Conservation (phyloP, 2,888 invertebrate species). For the Branchellion lobata region DNA sequence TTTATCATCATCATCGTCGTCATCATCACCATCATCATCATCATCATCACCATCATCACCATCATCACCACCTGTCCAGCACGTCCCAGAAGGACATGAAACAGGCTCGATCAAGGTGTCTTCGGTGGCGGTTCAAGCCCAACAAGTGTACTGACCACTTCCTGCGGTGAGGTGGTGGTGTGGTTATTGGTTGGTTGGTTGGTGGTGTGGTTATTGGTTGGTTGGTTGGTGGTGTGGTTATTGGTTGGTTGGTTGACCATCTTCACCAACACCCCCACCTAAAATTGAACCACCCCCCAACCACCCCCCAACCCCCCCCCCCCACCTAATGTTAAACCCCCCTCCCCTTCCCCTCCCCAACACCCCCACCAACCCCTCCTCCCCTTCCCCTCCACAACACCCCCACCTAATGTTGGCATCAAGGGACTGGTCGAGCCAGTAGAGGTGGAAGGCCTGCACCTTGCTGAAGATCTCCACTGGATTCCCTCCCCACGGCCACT, state of each 20-base stretch:
- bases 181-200: too few relatives aligned
- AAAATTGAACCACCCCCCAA: too few relatives aligned
- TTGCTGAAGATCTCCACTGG: conserved; percentile 96
- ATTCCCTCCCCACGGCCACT: conserved; percentile 97
- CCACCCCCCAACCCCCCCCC: too few relatives aligned
- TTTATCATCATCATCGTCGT: too few relatives aligned
- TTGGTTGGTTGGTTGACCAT: too few relatives aligned
- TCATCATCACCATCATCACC: background rate
- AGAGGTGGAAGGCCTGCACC: conserved; percentile 86
- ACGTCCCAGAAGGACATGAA: conserved; percentile 96
- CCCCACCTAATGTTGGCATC: conserved; percentile 78
- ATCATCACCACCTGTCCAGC: conserved; percentile 75
- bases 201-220: too few relatives aligned
- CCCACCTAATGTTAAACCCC: too few relatives aligned
- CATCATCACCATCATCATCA: background rate
- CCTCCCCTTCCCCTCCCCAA: too few relatives aligned
- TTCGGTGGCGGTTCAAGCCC: conserved; percentile 83
- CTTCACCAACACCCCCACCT: too few relatives aligned
- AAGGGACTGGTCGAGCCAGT: conserved; percentile 90
- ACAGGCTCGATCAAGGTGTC: conserved; percentile 93
- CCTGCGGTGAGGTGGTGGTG: background rate
- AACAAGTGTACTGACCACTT: conserved; percentile 95
- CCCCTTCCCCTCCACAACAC: too few relatives aligned
- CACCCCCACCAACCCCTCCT: too few relatives aligned
- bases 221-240: too few relatives aligned